phyloP scores from a whole-genome alignment of 2,888 invertebrate species.

The Cosmorhoe ocellata region DNA sequence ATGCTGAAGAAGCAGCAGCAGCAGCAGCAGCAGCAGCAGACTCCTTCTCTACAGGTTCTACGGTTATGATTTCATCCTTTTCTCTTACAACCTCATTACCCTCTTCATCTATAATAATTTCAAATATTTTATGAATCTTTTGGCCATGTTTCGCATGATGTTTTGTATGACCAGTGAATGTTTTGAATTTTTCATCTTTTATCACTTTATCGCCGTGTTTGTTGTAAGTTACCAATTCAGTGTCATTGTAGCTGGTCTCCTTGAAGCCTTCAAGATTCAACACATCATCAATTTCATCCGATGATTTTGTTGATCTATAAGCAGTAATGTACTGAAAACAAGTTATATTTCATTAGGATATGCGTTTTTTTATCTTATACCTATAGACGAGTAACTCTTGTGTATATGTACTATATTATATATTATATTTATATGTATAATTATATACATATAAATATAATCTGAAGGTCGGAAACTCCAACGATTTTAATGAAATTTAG shows the following conservation, averaged over 20 bases:
- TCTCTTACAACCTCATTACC: slow-evolving; percentile 56
- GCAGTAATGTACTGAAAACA: slow-evolving; percentile 47
- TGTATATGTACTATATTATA: no score
- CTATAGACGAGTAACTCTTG: no score
- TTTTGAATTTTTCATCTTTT: slow-evolving; percentile 6
- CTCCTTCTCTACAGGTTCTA: slow-evolving; percentile 26
- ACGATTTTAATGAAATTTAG: no score
- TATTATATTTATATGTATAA: no score
- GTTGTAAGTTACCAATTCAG: background rate
- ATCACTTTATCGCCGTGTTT: background rate
- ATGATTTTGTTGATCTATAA: background rate
- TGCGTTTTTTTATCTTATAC: no score
- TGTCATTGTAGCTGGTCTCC: background rate
- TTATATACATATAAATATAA: no score
- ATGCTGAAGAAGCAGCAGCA: background rate
- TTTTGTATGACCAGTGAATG: background rate
- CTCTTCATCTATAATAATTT: slow-evolving; percentile 44
- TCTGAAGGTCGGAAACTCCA: no score
- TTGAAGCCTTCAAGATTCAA: background rate
- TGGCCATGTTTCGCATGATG: background rate
- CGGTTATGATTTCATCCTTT: slow-evolving; percentile 54
- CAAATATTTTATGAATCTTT: slow-evolving; percentile 34
- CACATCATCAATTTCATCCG: background rate
- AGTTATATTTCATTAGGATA: no score
- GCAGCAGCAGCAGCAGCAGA: slow-evolving; percentile 11